Conservation (phyloP, 2,888 invertebrate genomes). For the Hemithea aestivaria region DNA sequence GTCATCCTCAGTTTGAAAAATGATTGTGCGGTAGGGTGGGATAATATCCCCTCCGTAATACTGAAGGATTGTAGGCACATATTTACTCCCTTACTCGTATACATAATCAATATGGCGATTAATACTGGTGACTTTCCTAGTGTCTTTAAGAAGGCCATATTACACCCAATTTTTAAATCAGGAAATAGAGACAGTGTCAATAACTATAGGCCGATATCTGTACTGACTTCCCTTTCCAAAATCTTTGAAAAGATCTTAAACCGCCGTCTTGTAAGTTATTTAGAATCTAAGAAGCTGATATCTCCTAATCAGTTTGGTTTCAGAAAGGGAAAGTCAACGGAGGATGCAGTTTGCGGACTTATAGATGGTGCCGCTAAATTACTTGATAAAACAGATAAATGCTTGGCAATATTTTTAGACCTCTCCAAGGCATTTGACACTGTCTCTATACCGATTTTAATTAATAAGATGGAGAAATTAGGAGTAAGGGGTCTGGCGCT, state of each 20-base stretch:
- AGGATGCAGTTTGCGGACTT: no score
- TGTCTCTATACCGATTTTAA: no score
- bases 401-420: no score
- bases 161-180: constrained; percentile 13
- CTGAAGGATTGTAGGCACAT: constrained; percentile 1
- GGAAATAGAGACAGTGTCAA: constrained; percentile 11
- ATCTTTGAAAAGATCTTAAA: constrained; percentile 11
- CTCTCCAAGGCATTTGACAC: no score
- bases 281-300: no score
- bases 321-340: constrained; percentile 3
- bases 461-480: no score
- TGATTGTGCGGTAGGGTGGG: constrained; percentile 13
- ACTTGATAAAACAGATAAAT: no score
- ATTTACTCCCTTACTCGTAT: constrained; percentile 2
- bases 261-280: constrained; percentile 3
- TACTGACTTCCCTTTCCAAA: constrained; percentile 14
- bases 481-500: no score
- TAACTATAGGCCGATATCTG: constrained; percentile 18
- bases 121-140: constrained; percentile 9
- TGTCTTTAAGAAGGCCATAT: neutral
- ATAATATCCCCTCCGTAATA: constrained; percentile 6
- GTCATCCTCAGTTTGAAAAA: constrained; percentile 2
- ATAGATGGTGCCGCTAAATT: no score
- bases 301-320: constrained; percentile 12
- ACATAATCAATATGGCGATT: constrained; percentile 6